A percentile compares a stretch with the other conserved stretches of the same genome.
phyloP scores from a whole-genome alignment of 2,888 invertebrate species.

The Coenonympha glycerion region DNA sequence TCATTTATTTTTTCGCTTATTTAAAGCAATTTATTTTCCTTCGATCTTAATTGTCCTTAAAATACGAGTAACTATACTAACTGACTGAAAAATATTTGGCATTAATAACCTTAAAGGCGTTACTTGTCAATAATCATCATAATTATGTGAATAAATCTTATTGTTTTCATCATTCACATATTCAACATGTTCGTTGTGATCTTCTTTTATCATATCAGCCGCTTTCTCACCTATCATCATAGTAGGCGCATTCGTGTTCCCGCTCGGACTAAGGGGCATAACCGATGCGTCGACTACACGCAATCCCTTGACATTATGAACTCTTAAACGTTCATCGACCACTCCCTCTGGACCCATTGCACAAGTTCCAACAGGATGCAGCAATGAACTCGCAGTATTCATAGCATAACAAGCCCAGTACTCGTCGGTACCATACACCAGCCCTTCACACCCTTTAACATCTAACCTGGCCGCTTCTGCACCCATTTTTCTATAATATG shows the following conservation, averaged over 20 bases:
- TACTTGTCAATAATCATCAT: background rate
- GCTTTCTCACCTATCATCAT: conserved; percentile 68
- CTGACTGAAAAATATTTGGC: background rate
- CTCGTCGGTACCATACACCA: conserved; percentile 67
- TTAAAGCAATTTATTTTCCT: background rate
- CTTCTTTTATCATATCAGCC: conserved; percentile 59
- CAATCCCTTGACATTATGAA: conserved; percentile 46
- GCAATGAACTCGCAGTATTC: conserved; percentile 73
- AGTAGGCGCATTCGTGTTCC: conserved; percentile 57
- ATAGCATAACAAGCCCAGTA: conserved; percentile 80
- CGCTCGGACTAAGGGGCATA: conserved; percentile 57
- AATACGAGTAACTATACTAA: background rate
- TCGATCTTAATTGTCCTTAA: background rate
- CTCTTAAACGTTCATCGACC: conserved; percentile 51
- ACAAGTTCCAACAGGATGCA: conserved; percentile 75
- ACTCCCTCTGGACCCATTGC: conserved; percentile 57
- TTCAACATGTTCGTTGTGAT: conserved; percentile 25
- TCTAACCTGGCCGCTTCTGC: conserved; percentile 41
- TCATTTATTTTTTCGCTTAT: background rate
- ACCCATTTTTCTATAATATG: conserved; percentile 42
- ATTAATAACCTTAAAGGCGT: background rate
- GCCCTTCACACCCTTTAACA: conserved; percentile 71
- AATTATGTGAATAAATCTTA: background rate
- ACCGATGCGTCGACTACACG: conserved; percentile 60
- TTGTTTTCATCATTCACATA: background rate